These are phyloP conservation scores for Lophura nycthemera DNA, from an alignment of 2,113 vertebrate species.

Conservation along the genomic window DNA sequence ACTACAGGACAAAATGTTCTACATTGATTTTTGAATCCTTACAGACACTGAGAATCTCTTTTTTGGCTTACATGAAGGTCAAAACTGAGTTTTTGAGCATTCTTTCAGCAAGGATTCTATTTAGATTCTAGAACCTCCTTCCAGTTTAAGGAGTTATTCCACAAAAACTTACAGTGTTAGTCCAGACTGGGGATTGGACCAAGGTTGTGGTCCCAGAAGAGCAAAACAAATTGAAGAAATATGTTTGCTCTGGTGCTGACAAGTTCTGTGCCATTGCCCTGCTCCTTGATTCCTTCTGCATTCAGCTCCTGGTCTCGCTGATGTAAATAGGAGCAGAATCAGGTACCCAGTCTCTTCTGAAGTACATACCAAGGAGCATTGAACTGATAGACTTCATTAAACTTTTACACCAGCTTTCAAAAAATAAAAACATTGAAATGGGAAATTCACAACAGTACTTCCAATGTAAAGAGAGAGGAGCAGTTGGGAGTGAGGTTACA, in stretches of 20 bases:
- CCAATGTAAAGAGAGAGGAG: slow-evolving; percentile 5
- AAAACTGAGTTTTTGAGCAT: background rate
- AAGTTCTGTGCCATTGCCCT: background rate
- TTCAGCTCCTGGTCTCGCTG: background rate
- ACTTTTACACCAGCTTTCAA: background rate
- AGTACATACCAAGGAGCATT: background rate
- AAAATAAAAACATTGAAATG: background rate
- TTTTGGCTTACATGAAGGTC: slow-evolving; percentile 27
- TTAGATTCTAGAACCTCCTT: background rate
- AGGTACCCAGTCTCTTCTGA: background rate
- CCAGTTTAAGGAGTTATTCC: background rate
- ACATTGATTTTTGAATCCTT: background rate
- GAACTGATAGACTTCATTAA: background rate
- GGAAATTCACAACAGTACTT: slow-evolving; percentile 2
- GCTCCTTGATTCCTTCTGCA: background rate
- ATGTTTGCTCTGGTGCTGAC: background rate
- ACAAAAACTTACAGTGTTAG: background rate
- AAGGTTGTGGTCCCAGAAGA: background rate
- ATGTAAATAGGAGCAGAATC: slow-evolving; percentile 5
- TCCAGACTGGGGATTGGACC: background rate
- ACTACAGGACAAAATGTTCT: slow-evolving; percentile 5
- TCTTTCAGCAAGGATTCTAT: background rate
- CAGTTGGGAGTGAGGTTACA: background rate
- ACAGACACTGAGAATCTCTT: background rate
- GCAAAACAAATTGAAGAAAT: background rate